phyloP scores from a whole-genome alignment of 1,140 invertebrate genomes.

The Tetramorium parvispinum region DNA sequence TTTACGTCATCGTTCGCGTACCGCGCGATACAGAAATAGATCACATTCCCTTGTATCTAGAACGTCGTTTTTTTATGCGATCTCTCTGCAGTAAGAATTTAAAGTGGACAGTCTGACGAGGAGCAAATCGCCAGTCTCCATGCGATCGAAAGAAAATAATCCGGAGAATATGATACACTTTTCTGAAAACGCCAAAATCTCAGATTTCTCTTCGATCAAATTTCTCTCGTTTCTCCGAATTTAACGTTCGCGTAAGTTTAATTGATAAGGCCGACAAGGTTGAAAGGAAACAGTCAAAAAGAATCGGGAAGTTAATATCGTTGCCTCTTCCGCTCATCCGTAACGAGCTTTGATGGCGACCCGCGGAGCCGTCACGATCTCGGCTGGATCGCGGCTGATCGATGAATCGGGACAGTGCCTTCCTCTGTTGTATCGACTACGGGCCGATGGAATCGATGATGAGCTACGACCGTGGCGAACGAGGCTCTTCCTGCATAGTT shows the following conservation, averaged over 20 bases:
- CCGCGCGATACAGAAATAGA: conserved; percentile 27
- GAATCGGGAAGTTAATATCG: conserved; percentile 4
- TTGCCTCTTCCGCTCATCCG: background rate
- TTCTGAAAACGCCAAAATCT: background rate
- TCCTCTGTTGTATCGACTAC: background rate
- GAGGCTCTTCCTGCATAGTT: conserved; percentile 47
- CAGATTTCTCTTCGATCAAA: background rate
- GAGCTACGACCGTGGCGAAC: conserved; percentile 38
- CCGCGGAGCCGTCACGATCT: background rate
- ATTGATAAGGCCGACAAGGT: conserved; percentile 1
- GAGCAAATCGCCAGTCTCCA: background rate
- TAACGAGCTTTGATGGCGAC: conserved; percentile 4
- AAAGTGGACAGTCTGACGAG: background rate
- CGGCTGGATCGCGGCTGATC: no score
- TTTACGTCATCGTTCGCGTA: conserved; percentile 1
- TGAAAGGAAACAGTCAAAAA: background rate
- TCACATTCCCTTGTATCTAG: background rate
- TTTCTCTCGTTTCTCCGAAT: background rate
- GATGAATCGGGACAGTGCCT: conserved; percentile 27
- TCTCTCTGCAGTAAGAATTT: background rate
- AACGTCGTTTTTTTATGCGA: background rate
- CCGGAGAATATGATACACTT: background rate
- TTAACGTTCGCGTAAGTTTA: background rate
- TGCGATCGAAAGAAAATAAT: background rate
- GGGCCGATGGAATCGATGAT: conserved; percentile 29